Percentiles rank a stretch among this genome's conserved stretches.
Evolutionary conservation across 1,140 invertebrate species (phyloP).

Genomic region (Drosophila kepulauana): DNA sequence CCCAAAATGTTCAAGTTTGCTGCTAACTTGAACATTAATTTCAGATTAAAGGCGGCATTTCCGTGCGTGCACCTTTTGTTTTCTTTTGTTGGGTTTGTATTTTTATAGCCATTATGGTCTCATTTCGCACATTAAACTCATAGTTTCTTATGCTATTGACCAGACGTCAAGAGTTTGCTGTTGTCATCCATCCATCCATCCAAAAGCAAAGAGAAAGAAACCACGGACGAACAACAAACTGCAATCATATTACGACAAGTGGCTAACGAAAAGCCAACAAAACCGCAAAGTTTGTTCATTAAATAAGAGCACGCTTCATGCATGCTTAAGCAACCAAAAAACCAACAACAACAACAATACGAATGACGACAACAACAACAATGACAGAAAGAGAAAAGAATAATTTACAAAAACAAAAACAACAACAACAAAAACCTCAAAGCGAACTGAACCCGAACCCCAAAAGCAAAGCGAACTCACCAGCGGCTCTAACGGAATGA

Average conservation of each 20-base stretch:
- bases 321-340: slow-evolving; percentile 62
- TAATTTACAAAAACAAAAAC: slow-evolving; percentile 1
- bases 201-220: not conserved
- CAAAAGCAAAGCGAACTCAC: slow-evolving; percentile 14
- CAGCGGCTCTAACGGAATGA: slow-evolving; percentile 30
- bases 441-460: slow-evolving; percentile 31
- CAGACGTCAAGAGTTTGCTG: slow-evolving; percentile 6
- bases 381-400: not conserved
- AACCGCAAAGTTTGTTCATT: slow-evolving; percentile 71
- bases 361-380: not conserved
- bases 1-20: not conserved
- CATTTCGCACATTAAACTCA: not conserved
- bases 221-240: slow-evolving; percentile 6
- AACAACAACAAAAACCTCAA: slow-evolving; percentile 9
- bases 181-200: slow-evolving; percentile 17
- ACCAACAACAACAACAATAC: not conserved
- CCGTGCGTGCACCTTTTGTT: not conserved
- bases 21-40: not conserved
- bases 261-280: slow-evolving; percentile 56
- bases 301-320: slow-evolving; percentile 70
- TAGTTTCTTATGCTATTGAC: slow-evolving; percentile 6
- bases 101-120: slow-evolving; percentile 11
- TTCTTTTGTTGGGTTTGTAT: not conserved
- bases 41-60: not conserved
- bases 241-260: slow-evolving; percentile 51